phyloP scores from a whole-genome alignment of 1,140 invertebrate genomes.

The Cyclargus thomasi region DNA sequence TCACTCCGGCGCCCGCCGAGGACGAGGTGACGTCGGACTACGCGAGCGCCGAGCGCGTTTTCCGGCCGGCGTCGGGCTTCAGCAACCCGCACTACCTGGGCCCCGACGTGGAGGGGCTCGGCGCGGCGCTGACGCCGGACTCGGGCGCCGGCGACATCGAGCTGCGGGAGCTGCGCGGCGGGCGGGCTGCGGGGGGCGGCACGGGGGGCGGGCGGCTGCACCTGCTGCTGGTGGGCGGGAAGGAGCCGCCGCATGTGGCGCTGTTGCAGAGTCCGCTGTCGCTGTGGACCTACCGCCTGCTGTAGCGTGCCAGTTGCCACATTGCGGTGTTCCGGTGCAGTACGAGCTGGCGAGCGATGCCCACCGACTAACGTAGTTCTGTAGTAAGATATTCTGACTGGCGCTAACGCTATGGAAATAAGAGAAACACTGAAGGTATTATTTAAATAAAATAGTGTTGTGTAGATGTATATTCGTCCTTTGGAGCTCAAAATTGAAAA shows the following conservation, averaged over 20 bases:
- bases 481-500: not conserved
- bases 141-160: conserved; percentile 53
- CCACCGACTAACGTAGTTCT: not conserved
- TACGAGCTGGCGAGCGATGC: not conserved
- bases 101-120: conserved; percentile 72
- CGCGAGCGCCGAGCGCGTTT: conserved; percentile 82
- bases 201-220: conserved; percentile 37
- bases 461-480: not conserved
- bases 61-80: conserved; percentile 78
- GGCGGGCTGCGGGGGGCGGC: conserved; percentile 25
- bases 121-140: conserved; percentile 48
- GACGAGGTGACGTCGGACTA: conserved; percentile 85
- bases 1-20: conserved; percentile 70
- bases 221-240: conserved; percentile 54
- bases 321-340: not conserved
- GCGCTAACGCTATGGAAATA: no score
- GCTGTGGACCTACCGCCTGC: conserved; percentile 58
- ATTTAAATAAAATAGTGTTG: no score
- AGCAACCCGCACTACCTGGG: conserved; percentile 86
- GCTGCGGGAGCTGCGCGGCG: conserved; percentile 41
- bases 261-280: conserved; percentile 54
- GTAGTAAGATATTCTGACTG: not conserved
- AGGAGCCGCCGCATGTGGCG: conserved; percentile 52
- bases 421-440: not conserved
- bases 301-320: conserved; percentile 30